Base-by-base conservation (phyloP, 2,888 invertebrate species). In the Strigamia crassipes region DNA sequence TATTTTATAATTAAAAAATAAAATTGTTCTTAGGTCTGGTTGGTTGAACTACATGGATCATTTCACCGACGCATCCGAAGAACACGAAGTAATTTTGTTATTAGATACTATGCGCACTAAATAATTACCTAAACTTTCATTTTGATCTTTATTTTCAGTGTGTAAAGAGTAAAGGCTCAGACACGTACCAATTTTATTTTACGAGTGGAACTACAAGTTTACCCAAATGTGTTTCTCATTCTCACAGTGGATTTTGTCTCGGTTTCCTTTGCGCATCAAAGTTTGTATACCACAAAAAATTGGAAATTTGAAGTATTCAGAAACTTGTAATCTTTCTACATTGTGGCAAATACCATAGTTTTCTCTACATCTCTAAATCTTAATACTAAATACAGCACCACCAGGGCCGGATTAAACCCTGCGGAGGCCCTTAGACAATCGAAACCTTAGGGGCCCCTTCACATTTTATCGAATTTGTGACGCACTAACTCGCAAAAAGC, bases 121-220 rank as follows among this genome's bases (percentile, higher is more conserved):
- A n/a, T n/a, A n/a, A n/a, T n/a, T n/a, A n/a, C 27, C 27, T 27
- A 27, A 27, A 27, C 1, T 1, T 27, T 27, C 1, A 27, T 27
- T 61, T 61, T 61, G 18, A 4, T 66, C 8, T 66, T 66, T 56
- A 56, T 13, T 31, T 73, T 31, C n/a, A 73, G 73, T 73, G 73
- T 73, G 73, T 31, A 31, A 73, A 31, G 1, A 73, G 27, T 27
- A 73, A 73, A 31, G 84, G 86, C 18, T 84, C 85, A 83, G 88
- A 88, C 77, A 85, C 87, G 8, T 87, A 88, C 85, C 87, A 87
- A 23, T 84, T 88, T 42, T 89, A 88, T 84, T 89, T 89, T 84
- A 89, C 89, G 1, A 89, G 89, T 83, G 89, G 89, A 8, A 89
- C 89, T 6, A 89, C 89, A 5, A 89, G 89, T 5, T 83, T 86